Evolutionary conservation across 2,888 invertebrate genomes (phyloP).

Genomic region (Masnerella sp.): DNA sequence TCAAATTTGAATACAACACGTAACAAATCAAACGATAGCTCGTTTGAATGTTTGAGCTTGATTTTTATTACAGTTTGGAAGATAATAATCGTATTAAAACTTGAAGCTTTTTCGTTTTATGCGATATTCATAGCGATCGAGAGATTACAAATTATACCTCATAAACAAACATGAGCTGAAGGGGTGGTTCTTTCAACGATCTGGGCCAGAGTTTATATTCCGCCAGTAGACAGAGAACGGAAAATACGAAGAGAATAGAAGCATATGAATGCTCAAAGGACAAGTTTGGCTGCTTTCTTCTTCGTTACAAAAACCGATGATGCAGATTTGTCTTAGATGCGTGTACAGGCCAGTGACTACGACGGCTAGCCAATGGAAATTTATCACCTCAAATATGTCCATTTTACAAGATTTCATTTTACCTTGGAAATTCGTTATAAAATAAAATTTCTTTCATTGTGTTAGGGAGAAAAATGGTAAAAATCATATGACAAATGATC

Average conservation of each 20-base stretch:
- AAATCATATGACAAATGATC: too few species aligned
- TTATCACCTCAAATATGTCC: constrained; percentile 69
- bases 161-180: constrained; percentile 73
- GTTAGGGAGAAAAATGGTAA: too few species aligned
- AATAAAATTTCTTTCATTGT: too few species aligned
- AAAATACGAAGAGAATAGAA: constrained; percentile 72
- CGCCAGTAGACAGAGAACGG: constrained; percentile 73
- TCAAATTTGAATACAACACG: too few species aligned
- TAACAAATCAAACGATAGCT: too few species aligned
- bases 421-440: too few species aligned
- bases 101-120: too few species aligned
- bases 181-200: constrained; percentile 74
- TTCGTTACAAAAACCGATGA: constrained; percentile 71
- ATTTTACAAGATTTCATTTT: too few species aligned
- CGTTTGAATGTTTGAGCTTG: too few species aligned
- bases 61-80: too few species aligned
- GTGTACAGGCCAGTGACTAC: constrained; percentile 73
- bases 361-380: constrained; percentile 73
- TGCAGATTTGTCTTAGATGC: constrained; percentile 73
- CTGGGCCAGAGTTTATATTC: constrained; percentile 75
- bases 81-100: too few species aligned
- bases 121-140: too few species aligned
- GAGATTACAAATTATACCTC: constrained; percentile 65
- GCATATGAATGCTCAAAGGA: constrained; percentile 73
- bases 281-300: constrained; percentile 54